A percentile compares a stretch with the other conserved stretches of the same genome.
These are phyloP conservation scores for Clostera curtula DNA, from an alignment of 2,888 invertebrate species.

Conservation along the genomic window DNA sequence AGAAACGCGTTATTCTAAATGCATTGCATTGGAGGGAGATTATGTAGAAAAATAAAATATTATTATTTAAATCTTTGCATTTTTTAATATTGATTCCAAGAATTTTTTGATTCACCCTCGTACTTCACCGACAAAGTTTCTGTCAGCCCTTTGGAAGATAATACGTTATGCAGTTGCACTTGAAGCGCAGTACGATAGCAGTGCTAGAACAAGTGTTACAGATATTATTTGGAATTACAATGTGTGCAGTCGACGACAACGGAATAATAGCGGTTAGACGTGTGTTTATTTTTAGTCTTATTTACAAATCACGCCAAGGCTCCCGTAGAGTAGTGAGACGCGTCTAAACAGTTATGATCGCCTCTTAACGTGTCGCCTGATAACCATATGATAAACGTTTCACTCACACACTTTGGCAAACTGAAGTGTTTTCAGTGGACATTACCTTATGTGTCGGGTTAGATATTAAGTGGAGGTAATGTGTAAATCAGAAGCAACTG, in stretches of 20 bases:
- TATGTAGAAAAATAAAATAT: constrained; percentile 8
- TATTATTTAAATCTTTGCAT: no score
- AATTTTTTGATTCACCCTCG: no score
- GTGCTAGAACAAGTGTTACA: no score
- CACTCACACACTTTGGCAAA: constrained; percentile 18
- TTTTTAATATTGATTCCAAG: no score
- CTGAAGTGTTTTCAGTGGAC: constrained; percentile 19
- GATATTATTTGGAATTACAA: no score
- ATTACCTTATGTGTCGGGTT: constrained; percentile 29
- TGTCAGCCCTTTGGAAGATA: constrained; percentile 31
- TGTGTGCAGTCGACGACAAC: constrained; percentile 16
- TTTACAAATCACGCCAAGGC: constrained; percentile 45
- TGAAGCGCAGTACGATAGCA: constrained; percentile 3
- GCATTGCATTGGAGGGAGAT: no score
- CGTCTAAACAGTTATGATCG: constrained; percentile 29
- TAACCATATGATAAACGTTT: constrained; percentile 48
- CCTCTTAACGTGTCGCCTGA: constrained; percentile 32
- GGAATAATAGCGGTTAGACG: constrained; percentile 28
- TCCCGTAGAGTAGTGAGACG: constrained; percentile 31
- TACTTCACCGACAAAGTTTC: constrained; percentile 26
- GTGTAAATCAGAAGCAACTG: constrained; percentile 24
- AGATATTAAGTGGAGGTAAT: constrained; percentile 28
- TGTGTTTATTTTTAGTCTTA: constrained; percentile 39
- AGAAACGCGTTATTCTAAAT: no score
- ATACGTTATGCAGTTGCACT: constrained; percentile 4